Evolutionary conservation across 2,888 invertebrate species (phyloP), one percentile per base, ranked within the genome.

Genomic region (Synanthedon myopaeformis): DNA sequence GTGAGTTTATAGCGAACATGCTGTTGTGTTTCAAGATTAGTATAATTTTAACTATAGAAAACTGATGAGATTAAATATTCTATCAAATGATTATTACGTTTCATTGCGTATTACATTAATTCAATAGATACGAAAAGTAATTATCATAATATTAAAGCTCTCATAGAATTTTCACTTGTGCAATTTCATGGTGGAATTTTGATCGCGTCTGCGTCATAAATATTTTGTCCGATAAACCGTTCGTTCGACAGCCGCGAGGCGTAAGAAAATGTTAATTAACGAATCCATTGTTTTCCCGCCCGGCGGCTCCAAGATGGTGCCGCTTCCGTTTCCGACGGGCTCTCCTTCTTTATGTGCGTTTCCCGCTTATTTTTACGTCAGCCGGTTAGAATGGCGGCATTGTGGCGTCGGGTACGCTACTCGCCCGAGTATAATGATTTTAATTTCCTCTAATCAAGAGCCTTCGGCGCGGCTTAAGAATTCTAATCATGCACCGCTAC

Each of bases 221-320:
- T 85, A 87, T 85, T 87, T 87, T 81, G 87, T 85, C 87, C 87
- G 88, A 87, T 87, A 87, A 86, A 86, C 83, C 84, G 83, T 88
- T 83, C 80, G 85, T 86, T 86, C 88, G 87, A 86, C 86, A 85
- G 87, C 85, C 87, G 82, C 84, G 84, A 86, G 85, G 88, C 88
- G 87, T 89, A 91, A 91, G 91, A 91, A 91, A 91, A 91, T 91
- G 91, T 91, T 92, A 92, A 92, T 92, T 92, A 92, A 92, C 91
- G 90, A 90, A 89, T 88, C 91, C 89, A 92, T 92, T 92, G 91
- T 92, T 91, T 90, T 88, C 83, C 84, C 87, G 88, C 88, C 88
- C 88, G 89, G 85, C 88, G 89, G 88, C 84, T 80, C 85, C 88
- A 88, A 88, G 87, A 86, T 84, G 88, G 87, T 88, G 86, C 83